phyloP scores from a whole-genome alignment of 2,888 invertebrate species.

The Heliconius cydno region DNA sequence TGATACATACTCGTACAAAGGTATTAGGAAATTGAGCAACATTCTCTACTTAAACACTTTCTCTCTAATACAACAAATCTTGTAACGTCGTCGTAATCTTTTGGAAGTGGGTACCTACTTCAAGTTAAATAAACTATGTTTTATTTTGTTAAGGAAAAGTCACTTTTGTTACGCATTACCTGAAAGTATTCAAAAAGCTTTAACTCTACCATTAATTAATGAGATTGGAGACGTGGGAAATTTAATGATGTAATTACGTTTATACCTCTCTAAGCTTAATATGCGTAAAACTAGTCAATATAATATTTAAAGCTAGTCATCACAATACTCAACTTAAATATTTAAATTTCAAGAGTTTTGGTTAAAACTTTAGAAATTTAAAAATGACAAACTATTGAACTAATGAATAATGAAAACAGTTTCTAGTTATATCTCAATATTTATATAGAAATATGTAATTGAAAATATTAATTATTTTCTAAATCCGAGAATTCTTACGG shows the following conservation, averaged over 20 bases:
- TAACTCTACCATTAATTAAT: not conserved
- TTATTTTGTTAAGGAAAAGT: conserved; percentile 3
- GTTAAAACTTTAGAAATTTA: not conserved
- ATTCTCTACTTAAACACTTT: not conserved
- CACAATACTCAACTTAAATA: not conserved
- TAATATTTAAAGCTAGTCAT: too few relatives aligned
- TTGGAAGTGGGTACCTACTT: conserved; percentile 5
- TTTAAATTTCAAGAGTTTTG: not conserved
- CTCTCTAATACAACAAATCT: conserved; percentile 19
- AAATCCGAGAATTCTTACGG: not conserved
- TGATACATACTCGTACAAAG: not conserved
- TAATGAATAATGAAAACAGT: too few relatives aligned
- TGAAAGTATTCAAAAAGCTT: not conserved
- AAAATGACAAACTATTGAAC: not conserved
- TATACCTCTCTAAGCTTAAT: not conserved
- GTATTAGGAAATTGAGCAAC: not conserved
- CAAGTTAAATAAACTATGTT: conserved; percentile 3
- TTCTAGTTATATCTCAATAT: not conserved
- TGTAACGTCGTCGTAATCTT: conserved; percentile 16
- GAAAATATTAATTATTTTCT: not conserved
- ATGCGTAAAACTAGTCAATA: not conserved
- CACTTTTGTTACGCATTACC: not conserved
- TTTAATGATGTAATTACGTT: not conserved
- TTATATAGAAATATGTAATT: not conserved
- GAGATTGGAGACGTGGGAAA: not conserved